Conservation (phyloP, 2,888 invertebrate genomes). For the Agonopterix alstromeriana region DNA sequence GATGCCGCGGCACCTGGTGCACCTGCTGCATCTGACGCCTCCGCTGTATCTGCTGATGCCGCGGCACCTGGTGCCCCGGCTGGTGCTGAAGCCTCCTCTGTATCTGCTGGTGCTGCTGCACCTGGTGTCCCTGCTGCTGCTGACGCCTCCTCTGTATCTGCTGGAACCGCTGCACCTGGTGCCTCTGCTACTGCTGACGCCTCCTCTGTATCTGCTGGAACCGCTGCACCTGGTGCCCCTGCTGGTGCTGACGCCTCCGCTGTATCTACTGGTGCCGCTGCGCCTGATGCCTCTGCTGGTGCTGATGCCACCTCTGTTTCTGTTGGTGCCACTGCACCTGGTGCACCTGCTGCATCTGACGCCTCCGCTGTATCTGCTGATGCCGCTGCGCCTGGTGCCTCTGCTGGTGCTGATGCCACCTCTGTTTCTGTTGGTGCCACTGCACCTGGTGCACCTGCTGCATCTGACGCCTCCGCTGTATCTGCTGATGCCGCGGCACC, state of each 20-base stretch:
- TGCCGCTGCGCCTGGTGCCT: background rate
- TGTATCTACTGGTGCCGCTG: slow-evolving; percentile 1
- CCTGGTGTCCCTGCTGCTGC: no score
- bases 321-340: no score
- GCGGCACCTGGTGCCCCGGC: no score
- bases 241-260: slow-evolving; percentile 10
- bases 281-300: background rate
- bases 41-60: no score
- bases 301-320: no score
- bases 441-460: no score
- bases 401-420: slow-evolving; percentile 1
- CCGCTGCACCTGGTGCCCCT: slow-evolving; percentile 1
- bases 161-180: background rate
- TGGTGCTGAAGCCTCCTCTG: no score
- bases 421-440: background rate
- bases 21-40: no score
- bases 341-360: background rate
- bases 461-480: background rate
- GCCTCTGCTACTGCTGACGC: slow-evolving; percentile 2
- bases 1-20: slow-evolving; percentile 3
- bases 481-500: background rate
- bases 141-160: no score
- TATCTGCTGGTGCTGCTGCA: no score
- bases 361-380: background rate
- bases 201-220: background rate